A percentile compares a stretch with the other conserved stretches of the same genome.
Conservation (phyloP, 1,140 invertebrate genomes). For the Leptinotarsa defecta region DNA sequence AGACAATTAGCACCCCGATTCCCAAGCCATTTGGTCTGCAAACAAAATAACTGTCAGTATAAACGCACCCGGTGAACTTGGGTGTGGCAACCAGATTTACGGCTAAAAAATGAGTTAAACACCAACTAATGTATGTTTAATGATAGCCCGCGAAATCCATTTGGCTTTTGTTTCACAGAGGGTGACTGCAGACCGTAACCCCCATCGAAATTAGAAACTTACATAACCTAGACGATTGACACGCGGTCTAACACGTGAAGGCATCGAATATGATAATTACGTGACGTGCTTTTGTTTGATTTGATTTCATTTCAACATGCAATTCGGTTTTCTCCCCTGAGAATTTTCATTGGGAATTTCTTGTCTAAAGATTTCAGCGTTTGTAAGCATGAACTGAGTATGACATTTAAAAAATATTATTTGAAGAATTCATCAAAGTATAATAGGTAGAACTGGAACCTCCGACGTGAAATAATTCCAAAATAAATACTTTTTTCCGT, state of each 20-base stretch:
- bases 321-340: background rate
- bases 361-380: too few species aligned
- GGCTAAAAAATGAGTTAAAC: slow-evolving; percentile 35
- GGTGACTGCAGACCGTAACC: slow-evolving; percentile 12
- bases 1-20: slow-evolving; percentile 18
- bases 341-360: too few species aligned
- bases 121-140: slow-evolving; percentile 39
- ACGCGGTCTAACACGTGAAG: slow-evolving; percentile 8
- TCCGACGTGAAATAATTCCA: too few species aligned
- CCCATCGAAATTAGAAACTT: background rate
- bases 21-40: slow-evolving; percentile 16
- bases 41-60: slow-evolving; percentile 21
- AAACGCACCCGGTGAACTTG: slow-evolving; percentile 30
- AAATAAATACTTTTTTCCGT: too few species aligned
- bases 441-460: too few species aligned
- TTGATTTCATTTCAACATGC: background rate
- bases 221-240: slow-evolving; percentile 19
- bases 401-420: too few species aligned
- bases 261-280: slow-evolving; percentile 20
- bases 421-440: too few species aligned
- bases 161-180: slow-evolving; percentile 32
- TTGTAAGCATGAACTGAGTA: too few species aligned
- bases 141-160: slow-evolving; percentile 30
- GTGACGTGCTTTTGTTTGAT: slow-evolving; percentile 9
- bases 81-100: slow-evolving; percentile 33